Percentiles rank a stretch among this genome's conserved stretches.
Evolutionary conservation across 1,140 invertebrate species (phyloP).

Genomic region (Odontomachus brunneus): DNA sequence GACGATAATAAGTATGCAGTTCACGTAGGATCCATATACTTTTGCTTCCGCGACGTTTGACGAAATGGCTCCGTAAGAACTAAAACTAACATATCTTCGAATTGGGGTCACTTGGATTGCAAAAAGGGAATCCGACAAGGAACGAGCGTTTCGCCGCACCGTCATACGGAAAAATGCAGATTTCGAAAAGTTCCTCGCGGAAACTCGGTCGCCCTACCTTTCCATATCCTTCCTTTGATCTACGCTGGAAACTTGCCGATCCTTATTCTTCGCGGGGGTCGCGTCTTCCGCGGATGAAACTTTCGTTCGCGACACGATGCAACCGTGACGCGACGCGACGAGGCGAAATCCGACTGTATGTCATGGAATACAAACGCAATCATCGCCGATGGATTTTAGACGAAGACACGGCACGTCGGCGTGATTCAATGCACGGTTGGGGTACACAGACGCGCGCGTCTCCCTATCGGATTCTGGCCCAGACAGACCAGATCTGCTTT

Average conservation of each 20-base stretch:
- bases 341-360: neutral
- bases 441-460: conserved; percentile 62
- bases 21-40: too few relatives aligned
- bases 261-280: neutral
- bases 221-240: neutral
- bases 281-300: neutral
- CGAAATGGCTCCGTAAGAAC: neutral
- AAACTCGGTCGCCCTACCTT: neutral
- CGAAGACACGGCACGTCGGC: conserved; percentile 24
- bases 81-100: neutral
- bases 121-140: neutral
- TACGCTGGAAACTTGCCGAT: neutral
- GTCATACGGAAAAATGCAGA: neutral
- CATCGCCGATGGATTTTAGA: conserved; percentile 28
- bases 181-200: conserved; percentile 10
- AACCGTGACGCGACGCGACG: neutral
- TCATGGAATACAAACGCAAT: conserved; percentile 37
- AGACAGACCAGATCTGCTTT: conserved; percentile 74
- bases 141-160: neutral
- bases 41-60: too few relatives aligned
- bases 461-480: conserved; percentile 70
- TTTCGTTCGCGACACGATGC: neutral
- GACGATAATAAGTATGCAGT: too few relatives aligned
- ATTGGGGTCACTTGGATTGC: neutral
- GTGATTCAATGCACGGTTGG: conserved; percentile 60